Evolutionary conservation across 1,140 invertebrate genomes (phyloP).

Genomic region (Plectus sambesii): DNA sequence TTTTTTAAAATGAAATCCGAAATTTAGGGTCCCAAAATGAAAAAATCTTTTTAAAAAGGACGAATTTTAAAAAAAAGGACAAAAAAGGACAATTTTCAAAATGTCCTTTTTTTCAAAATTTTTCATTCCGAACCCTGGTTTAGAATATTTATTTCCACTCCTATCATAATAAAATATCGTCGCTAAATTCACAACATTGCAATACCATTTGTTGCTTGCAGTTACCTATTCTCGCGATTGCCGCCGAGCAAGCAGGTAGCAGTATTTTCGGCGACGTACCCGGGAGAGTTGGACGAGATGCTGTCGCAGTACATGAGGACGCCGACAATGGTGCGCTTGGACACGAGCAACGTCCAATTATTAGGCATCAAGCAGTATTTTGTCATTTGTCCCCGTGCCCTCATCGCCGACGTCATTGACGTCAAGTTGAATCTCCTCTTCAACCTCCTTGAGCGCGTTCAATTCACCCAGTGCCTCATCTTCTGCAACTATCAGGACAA

Average conservation of each 20-base stretch:
- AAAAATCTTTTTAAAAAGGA: too few relatives aligned
- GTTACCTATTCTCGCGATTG: conserved; percentile 61
- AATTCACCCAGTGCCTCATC: conserved; percentile 76
- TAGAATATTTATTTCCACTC: too few relatives aligned
- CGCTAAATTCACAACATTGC: too few relatives aligned
- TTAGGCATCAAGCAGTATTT: conserved; percentile 54
- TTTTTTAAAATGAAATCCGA: too few relatives aligned
- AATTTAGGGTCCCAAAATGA: too few relatives aligned
- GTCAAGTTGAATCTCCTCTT: conserved; percentile 60
- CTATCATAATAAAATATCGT: too few relatives aligned
- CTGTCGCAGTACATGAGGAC: conserved; percentile 66
- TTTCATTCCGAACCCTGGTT: too few relatives aligned
- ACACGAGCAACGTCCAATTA: conserved; percentile 50
- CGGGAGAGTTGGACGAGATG: conserved; percentile 60
- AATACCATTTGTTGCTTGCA: conserved; percentile 48
- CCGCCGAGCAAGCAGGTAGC: conserved; percentile 78
- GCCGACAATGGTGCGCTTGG: conserved; percentile 61
- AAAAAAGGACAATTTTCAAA: too few relatives aligned
- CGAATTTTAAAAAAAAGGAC: too few relatives aligned
- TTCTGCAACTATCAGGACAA: conserved; percentile 74
- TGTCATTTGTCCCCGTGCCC: conserved; percentile 39
- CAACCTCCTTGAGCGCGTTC: conserved; percentile 58
- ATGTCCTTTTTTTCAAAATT: too few relatives aligned
- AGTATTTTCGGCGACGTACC: conserved; percentile 85
- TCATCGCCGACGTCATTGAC: conserved; percentile 50